These are phyloP conservation scores for Noctua pronuba DNA, from an alignment of 2,888 invertebrate genomes.

Conservation along the genomic window DNA sequence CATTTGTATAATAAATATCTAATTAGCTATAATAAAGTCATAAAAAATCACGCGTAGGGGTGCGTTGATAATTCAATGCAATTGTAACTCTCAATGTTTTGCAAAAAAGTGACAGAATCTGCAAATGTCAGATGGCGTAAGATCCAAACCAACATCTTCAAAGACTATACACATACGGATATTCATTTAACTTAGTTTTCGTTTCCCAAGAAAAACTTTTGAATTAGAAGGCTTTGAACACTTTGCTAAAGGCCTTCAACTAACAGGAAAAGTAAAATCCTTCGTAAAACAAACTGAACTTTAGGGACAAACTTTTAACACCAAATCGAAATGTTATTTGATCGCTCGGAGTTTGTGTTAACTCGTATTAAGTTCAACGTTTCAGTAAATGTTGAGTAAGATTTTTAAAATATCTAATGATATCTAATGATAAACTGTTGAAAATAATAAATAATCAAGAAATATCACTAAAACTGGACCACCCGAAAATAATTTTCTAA, in stretches of 20 bases:
- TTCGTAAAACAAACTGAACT: neutral
- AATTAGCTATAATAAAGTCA: no score
- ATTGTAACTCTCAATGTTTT: no score
- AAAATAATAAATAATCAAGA: no score
- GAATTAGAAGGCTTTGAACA: neutral
- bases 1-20: no score
- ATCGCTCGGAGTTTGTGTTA: neutral
- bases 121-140: neutral
- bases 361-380: neutral
- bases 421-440: no score
- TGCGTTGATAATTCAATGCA: neutral
- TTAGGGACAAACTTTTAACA: constrained; percentile 5
- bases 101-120: neutral
- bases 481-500: neutral
- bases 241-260: constrained; percentile 10
- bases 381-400: neutral
- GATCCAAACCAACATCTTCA: neutral
- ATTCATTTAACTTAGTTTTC: neutral
- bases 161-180: neutral
- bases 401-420: no score
- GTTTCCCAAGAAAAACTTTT: constrained; percentile 10
- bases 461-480: no score
- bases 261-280: constrained; percentile 23
- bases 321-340: constrained; percentile 15
- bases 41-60: rapidly evolving